Evolutionary conservation across 2,113 vertebrate species (phyloP), one percentile per base, ranked within the genome.

Genomic region (Ceuthmochares aereus): DNA sequence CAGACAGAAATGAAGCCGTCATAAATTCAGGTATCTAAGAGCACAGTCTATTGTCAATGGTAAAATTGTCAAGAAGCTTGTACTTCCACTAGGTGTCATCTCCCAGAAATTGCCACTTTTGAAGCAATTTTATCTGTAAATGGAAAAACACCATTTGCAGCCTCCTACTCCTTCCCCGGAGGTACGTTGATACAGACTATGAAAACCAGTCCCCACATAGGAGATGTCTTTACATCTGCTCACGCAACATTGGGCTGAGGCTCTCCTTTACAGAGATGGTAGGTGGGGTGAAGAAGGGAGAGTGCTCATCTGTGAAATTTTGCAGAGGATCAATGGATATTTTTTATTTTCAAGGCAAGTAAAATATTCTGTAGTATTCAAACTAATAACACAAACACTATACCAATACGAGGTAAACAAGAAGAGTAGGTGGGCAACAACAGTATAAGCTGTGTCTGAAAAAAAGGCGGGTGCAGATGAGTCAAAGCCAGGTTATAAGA

Each of bases 391-490:
- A 52, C 18, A 85, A 93, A 55, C 14, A n/a, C 19, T 4, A 6
- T 20, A 36, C 6, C 34, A 74, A 29, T 8, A 45, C 43, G 42
- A 55, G 10, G 20, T 22, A 18, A 59, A 66, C 78, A 72, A 34
- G 2, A 13, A 62, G 67, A 80, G 23, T 22, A 52, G 10, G 14
- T 51, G 42, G 55, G 26, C 29, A 83, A 27, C 16, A 37, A 25
- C 32, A 25, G 14, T 27, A 15, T 25, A 55, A 80, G 19, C 37
- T 23, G 42, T 12, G 8, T 42, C 59, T 67, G 81, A 51, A 91
- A 68, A 45, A 6, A 0, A 0, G 21, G 52, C 42, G 79, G 0
- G 2, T 7, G 23, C 18, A 58, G 73, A 23, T 4, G 15, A 25
- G 43, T 14, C 17, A 37, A 23, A 79, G 56, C n/a, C 19, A 21